Evolutionary conservation across 1,140 invertebrate species (phyloP).

Genomic region (Drosophila ironensis): DNA sequence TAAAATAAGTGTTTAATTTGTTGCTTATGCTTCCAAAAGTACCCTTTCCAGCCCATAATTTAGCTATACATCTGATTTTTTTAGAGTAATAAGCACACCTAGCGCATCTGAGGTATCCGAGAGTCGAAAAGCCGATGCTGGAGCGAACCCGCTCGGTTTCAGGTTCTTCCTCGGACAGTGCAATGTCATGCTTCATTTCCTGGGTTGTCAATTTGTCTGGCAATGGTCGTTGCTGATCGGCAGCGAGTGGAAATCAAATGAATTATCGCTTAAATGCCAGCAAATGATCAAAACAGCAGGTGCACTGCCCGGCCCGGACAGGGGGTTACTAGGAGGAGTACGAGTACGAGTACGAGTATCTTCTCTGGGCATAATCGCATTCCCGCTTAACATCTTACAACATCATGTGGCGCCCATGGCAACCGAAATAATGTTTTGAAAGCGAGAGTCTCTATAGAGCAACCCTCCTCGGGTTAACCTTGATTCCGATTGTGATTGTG

Average conservation of each 20-base stretch:
- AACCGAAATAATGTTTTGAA: not conserved
- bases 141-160: not conserved
- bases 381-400: constrained; percentile 27
- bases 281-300: constrained; percentile 47
- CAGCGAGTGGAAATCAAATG: constrained; percentile 35
- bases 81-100: too few relatives aligned
- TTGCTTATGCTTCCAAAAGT: too few relatives aligned
- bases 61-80: too few relatives aligned
- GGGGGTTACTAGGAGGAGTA: not conserved
- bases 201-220: constrained; percentile 75
- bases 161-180: constrained; percentile 58
- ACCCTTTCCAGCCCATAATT: too few relatives aligned
- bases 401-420: constrained; percentile 21
- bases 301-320: not conserved
- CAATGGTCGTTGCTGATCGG: constrained; percentile 20
- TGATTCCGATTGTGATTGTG: too few relatives aligned
- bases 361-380: not conserved
- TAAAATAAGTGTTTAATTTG: too few relatives aligned
- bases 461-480: constrained; percentile 3
- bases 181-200: constrained; percentile 79
- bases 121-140: not conserved
- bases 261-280: constrained; percentile 47
- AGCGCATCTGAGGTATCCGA: not conserved
- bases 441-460: not conserved
- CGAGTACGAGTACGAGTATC: too few relatives aligned